Conservation (phyloP, 1,140 invertebrate genomes). For the Aphelinus atriplicis region DNA sequence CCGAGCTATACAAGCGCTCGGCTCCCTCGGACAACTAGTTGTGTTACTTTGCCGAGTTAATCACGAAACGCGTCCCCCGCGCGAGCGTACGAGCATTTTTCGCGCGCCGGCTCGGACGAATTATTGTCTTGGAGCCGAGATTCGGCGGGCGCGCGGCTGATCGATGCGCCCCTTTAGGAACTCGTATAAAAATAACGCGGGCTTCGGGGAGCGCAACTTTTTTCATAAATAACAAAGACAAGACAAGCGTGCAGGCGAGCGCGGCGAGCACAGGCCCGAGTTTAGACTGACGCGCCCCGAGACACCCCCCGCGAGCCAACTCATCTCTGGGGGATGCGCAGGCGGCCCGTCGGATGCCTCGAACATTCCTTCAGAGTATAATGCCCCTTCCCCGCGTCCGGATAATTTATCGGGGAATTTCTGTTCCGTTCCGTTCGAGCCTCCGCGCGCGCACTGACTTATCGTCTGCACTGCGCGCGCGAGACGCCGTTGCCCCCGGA, state of each 20-base stretch:
- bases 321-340: neutral
- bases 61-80: constrained; percentile 27
- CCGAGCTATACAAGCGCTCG: neutral
- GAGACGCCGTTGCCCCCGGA: too few species aligned
- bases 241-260: neutral
- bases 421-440: too few species aligned
- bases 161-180: neutral
- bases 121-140: constrained; percentile 43
- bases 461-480: too few species aligned
- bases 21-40: too few species aligned
- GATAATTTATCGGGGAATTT: constrained; percentile 4
- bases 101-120: constrained; percentile 12
- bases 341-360: neutral
- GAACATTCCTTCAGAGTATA: too few species aligned
- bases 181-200: too few species aligned
- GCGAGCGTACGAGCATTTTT: too few species aligned
- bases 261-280: neutral
- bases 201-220: constrained; percentile 11
- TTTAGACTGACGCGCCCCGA: too few species aligned
- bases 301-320: neutral
- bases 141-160: constrained; percentile 9
- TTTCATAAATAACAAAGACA: constrained; percentile 25
- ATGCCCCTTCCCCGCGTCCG: neutral
- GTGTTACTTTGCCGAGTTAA: constrained; percentile 18
- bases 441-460: too few species aligned